Conservation (phyloP, 2,888 invertebrate species). For the Campoletis raptor region DNA sequence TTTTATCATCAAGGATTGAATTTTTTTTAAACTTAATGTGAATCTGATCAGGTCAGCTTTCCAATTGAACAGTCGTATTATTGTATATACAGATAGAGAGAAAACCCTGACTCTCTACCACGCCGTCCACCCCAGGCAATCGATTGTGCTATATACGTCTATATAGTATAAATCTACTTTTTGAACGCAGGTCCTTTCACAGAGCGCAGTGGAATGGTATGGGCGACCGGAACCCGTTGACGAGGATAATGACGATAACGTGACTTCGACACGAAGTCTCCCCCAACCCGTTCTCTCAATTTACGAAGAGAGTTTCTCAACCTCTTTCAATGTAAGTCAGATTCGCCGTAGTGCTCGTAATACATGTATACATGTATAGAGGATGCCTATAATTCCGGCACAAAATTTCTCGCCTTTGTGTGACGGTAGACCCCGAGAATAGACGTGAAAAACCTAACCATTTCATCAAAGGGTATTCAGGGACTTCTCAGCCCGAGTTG, state of each 20-base stretch:
- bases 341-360: slow-evolving; percentile 30
- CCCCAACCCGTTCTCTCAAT: slow-evolving; percentile 9
- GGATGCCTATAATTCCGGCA: slow-evolving; percentile 20
- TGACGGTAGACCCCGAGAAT: slow-evolving; percentile 28
- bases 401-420: slow-evolving; percentile 60
- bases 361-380: slow-evolving; percentile 7
- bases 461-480: slow-evolving; percentile 56
- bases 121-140: slow-evolving; percentile 17
- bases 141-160: slow-evolving; percentile 11
- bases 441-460: slow-evolving; percentile 29
- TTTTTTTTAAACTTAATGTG: not conserved
- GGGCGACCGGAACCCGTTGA: slow-evolving; percentile 76
- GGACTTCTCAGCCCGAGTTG: slow-evolving; percentile 25
- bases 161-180: slow-evolving; percentile 23
- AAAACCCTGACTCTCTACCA: slow-evolving; percentile 30
- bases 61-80: not conserved
- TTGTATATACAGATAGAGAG: not conserved
- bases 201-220: slow-evolving; percentile 66
- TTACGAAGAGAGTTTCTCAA: slow-evolving; percentile 35
- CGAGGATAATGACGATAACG: slow-evolving; percentile 80
- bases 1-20: not conserved
- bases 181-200: slow-evolving; percentile 71
- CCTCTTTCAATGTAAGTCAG: slow-evolving; percentile 44
- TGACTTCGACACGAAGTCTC: slow-evolving; percentile 73
- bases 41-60: slow-evolving; percentile 10